Evolutionary conservation across 2,888 invertebrate species (phyloP), one percentile per base, ranked within the genome.

Genomic region (Phaedon cochleariae): DNA sequence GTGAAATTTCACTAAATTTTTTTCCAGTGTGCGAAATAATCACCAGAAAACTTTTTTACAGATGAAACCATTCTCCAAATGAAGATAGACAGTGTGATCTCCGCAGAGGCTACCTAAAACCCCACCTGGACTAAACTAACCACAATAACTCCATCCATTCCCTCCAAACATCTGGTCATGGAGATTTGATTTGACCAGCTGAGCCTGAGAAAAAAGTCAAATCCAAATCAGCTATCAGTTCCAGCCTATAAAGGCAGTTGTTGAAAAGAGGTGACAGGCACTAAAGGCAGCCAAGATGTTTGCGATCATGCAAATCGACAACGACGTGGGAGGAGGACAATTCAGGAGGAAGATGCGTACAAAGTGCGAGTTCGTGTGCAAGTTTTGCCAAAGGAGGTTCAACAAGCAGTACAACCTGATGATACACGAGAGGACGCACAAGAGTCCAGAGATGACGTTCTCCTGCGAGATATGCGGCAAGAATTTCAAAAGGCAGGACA

Each of bases 341-440:
- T 92, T 92, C 87, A 89, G 92, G 86, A 90, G 92, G 86, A 92
- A 92, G 87, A 92, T 93, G 91, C 89, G 94, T 83, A 90, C 93
- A 81, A 96, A 97, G 88, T 97, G 97, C 88, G 97, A 98, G 87
- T 98, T 96, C 86, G 95, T 98, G 84, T 98, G 98, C 90, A 95
- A 95, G 85, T 98, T 94, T 87, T 98, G 98, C 88, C 94, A 94
- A 85, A 90, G 98, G 81, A 91, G 97, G 84, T 98, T 98, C 88
- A 97, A 96, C 82, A 98, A 98, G 87, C 94, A 95, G 76, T 98
- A 98, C 88, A 98, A 98, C 86, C 89, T 98, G 84, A 92, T 98
- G 90, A 98, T 98, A 80, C 98, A 98, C 88, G 98, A 98, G 85
- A 90, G 97, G 84, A 97, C 97, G 79, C 98, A 98, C 88, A 96